A percentile compares a stretch with the other conserved stretches of the same genome.
phyloP scores from a whole-genome alignment of 2,113 vertebrate species.

The Dissostichus mawsoni region DNA sequence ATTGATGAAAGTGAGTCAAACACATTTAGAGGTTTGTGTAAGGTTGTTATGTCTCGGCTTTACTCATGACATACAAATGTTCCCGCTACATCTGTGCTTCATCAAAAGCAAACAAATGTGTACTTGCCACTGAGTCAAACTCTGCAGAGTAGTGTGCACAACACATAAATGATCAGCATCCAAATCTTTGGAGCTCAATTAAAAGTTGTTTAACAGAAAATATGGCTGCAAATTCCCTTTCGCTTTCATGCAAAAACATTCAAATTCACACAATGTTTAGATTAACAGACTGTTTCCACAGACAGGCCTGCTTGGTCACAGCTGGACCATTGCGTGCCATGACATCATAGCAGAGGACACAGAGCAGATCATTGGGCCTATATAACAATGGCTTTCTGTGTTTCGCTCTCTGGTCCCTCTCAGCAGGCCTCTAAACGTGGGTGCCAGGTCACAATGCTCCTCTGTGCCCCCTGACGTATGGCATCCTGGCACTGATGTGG shows the following conservation, averaged over 20 bases:
- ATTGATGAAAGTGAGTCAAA: conserved; percentile 33
- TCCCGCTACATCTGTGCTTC: conserved; percentile 61
- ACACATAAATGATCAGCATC: conserved; percentile 28
- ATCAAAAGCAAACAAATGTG: conserved; percentile 61
- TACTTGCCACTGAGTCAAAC: conserved; percentile 41
- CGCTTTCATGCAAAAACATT: conserved; percentile 1
- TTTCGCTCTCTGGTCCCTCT: conserved; percentile 67
- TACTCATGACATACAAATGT: conserved; percentile 35
- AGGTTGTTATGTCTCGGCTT: conserved; percentile 39
- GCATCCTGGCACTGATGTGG: conserved; percentile 61
- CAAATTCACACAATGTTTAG: background rate
- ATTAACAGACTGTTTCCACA: conserved; percentile 31
- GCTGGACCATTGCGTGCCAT: conserved; percentile 67
- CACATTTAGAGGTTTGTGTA: conserved; percentile 57
- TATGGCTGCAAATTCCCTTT: background rate
- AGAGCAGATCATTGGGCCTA: conserved; percentile 52
- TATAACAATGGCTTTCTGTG: conserved; percentile 76
- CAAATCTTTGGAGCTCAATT: conserved; percentile 18
- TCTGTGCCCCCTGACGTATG: conserved; percentile 74
- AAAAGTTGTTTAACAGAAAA: conserved; percentile 16
- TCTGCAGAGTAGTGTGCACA: conserved; percentile 23
- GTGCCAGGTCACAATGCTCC: conserved; percentile 71
- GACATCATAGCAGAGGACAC: conserved; percentile 66
- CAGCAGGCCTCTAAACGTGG: conserved; percentile 67
- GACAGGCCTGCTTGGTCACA: conserved; percentile 55